These are phyloP conservation scores for Archips crataeganus DNA, from an alignment of 2,888 invertebrate genomes.

Conservation along the genomic window DNA sequence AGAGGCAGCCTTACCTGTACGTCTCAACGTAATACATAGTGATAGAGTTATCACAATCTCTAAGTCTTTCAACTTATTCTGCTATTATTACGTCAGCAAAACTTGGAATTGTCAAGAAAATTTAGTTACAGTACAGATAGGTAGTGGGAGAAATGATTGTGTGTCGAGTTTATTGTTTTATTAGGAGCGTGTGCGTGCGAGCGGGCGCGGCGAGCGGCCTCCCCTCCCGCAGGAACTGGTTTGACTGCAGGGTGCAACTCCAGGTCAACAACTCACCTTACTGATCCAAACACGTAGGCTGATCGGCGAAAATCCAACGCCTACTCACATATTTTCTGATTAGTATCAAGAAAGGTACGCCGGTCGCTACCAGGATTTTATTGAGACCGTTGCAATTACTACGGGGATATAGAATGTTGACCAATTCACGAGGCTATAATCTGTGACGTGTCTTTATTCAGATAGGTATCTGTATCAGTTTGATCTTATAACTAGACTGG, in stretches of 20 bases:
- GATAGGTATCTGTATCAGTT: neutral
- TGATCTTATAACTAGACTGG: neutral
- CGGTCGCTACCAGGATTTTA: conserved; percentile 44
- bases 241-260: conserved; percentile 71
- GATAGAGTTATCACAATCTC: conserved; percentile 53
- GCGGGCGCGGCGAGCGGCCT: conserved; percentile 52
- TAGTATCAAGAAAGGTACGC: conserved; percentile 55
- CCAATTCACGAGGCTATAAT: neutral
- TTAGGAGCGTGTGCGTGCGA: conserved; percentile 52
- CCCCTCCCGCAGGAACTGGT: conserved; percentile 70
- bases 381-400: conserved; percentile 19
- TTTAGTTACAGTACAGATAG: conserved; percentile 24
- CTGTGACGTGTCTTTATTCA: neutral
- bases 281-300: conserved; percentile 74
- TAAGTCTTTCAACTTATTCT: conserved; percentile 46
- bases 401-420: conserved; percentile 18
- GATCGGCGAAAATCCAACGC: conserved; percentile 72
- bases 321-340: conserved; percentile 68
- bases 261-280: conserved; percentile 77
- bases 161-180: conserved; percentile 61
- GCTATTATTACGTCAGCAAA: neutral
- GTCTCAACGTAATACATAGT: conserved; percentile 56
- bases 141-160: conserved; percentile 47
- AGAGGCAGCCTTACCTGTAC: conserved; percentile 54
- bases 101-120: conserved; percentile 12